Conservation (phyloP, 1,140 invertebrate species). For the Papilio dardanus region DNA sequence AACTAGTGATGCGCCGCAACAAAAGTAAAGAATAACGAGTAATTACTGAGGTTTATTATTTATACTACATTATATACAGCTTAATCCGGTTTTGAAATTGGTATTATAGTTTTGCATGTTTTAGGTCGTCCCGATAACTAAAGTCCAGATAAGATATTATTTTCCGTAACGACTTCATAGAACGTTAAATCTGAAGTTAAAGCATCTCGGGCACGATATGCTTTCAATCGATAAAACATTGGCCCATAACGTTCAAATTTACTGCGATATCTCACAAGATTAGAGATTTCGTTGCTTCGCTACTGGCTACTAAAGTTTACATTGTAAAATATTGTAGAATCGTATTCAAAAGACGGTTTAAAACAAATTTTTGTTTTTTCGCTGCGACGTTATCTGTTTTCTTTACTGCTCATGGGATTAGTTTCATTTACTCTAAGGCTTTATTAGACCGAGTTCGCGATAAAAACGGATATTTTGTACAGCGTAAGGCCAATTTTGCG, state of each 20-base stretch:
- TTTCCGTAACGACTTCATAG: constrained; percentile 29
- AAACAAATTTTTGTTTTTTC: too few species aligned
- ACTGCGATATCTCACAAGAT: constrained; percentile 22
- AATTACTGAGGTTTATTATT: too few species aligned
- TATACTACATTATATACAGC: neutral
- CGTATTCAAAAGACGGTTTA: neutral
- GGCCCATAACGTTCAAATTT: constrained; percentile 20
- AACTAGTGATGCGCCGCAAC: too few species aligned
- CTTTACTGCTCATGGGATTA: too few species aligned
- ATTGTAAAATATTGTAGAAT: neutral
- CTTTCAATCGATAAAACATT: constrained; percentile 32
- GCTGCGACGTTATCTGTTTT: too few species aligned
- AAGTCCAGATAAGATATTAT: constrained; percentile 19
- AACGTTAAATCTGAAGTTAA: constrained; percentile 34
- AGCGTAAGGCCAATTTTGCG: too few species aligned
- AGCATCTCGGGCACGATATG: constrained; percentile 29
- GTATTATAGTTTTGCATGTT: neutral
- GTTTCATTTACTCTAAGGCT: too few species aligned
- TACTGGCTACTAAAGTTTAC: neutral
- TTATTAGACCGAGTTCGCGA: too few species aligned
- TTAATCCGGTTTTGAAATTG: neutral
- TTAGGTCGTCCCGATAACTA: neutral
- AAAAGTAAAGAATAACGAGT: too few species aligned
- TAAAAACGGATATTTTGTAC: too few species aligned
- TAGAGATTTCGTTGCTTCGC: neutral